A percentile compares a stretch with the other conserved stretches of the same genome.
These are phyloP conservation scores for Tachypleus tridentatus DNA, from an alignment of 1,140 invertebrate genomes.

Conservation along the genomic window DNA sequence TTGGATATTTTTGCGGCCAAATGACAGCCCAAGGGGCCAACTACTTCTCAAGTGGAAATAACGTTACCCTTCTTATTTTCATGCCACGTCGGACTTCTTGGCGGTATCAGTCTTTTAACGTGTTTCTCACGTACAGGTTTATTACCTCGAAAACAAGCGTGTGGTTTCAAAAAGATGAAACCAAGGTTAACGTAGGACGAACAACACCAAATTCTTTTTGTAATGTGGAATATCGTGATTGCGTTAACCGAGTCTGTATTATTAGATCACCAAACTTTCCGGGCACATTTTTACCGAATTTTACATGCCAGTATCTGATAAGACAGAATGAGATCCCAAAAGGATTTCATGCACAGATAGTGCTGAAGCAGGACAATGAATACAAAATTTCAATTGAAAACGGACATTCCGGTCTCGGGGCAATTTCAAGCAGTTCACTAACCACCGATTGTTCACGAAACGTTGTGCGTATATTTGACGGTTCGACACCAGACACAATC, in stretches of 20 bases:
- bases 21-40: slow-evolving; percentile 20
- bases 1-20: slow-evolving; percentile 22
- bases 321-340: slow-evolving; percentile 6
- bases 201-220: slow-evolving; percentile 11
- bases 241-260: slow-evolving; percentile 17
- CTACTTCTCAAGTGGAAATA: slow-evolving; percentile 20
- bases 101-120: slow-evolving; percentile 17
- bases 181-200: slow-evolving; percentile 9
- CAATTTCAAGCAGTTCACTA: slow-evolving; percentile 15
- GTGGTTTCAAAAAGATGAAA: background rate
- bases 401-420: background rate
- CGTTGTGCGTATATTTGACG: slow-evolving; percentile 75
- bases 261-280: slow-evolving; percentile 62
- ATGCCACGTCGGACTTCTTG: slow-evolving; percentile 22
- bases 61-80: slow-evolving; percentile 19
- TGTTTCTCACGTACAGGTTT: slow-evolving; percentile 23
- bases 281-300: slow-evolving; percentile 68
- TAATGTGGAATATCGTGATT: slow-evolving; percentile 18
- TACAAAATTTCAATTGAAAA: slow-evolving; percentile 22
- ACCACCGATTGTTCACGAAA: slow-evolving; percentile 69
- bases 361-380: slow-evolving; percentile 22
- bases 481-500: slow-evolving; percentile 72
- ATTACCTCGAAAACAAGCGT: background rate
- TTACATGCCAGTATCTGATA: slow-evolving; percentile 65
- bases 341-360: slow-evolving; percentile 17